Evolutionary conservation across 2,797 vertebrate genomes (phyloP).

Genomic region (Myoxocephalus aenaeus): DNA sequence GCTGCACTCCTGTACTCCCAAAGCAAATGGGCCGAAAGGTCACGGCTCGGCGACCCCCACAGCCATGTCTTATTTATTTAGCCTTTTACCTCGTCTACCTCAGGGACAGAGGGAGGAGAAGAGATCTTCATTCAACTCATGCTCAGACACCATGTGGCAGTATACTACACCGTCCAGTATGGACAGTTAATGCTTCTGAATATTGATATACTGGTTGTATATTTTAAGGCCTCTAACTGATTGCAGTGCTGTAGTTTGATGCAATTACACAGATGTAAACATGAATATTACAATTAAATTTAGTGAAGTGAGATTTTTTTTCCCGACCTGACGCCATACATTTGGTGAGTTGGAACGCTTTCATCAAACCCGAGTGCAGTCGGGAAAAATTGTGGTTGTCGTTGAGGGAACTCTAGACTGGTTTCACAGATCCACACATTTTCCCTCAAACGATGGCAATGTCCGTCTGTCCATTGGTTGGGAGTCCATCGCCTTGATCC

Average conservation of each 20-base stretch:
- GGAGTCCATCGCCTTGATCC: neutral
- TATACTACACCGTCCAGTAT: neutral
- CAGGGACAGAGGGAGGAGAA: conserved; percentile 16
- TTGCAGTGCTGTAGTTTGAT: neutral
- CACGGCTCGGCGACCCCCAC: conserved; percentile 63
- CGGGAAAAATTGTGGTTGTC: neutral
- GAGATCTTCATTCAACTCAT: conserved; percentile 39
- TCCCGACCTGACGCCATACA: neutral
- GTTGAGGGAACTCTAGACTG: neutral
- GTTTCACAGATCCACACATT: neutral
- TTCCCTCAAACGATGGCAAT: neutral
- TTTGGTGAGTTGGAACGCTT: neutral
- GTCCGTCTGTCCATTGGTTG: neutral
- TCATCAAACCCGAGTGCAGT: neutral
- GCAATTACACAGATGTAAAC: conserved; percentile 6
- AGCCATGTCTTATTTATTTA: conserved; percentile 76
- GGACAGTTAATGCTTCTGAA: neutral
- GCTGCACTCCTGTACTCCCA: conserved; percentile 63
- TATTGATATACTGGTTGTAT: neutral
- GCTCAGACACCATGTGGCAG: conserved; percentile 2
- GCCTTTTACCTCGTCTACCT: conserved; percentile 50
- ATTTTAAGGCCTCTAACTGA: neutral
- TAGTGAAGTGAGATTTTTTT: neutral
- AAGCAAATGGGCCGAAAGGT: conserved; percentile 75
- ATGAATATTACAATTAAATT: neutral